Conservation (phyloP, 2,113 vertebrate species). For the Psilopsiagon aymara region DNA sequence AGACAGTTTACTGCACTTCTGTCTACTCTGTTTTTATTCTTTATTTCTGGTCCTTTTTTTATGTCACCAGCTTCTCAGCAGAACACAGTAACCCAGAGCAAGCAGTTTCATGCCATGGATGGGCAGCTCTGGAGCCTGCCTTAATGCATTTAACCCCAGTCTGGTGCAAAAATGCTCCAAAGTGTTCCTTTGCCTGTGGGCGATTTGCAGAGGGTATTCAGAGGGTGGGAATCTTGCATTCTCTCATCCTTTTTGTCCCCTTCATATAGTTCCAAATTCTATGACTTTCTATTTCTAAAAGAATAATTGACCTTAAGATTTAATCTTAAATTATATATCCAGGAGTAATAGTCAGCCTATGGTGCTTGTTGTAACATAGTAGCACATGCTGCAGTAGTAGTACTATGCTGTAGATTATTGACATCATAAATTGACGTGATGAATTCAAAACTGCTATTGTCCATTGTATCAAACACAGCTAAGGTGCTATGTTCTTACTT, state of each 20-base stretch:
- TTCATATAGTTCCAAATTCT: not conserved
- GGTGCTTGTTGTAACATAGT: not conserved
- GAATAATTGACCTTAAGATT: not conserved
- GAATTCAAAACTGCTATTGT: not conserved
- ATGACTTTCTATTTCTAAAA: not conserved
- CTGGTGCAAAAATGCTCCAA: not conserved
- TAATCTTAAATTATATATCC: not conserved
- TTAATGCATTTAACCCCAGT: not conserved
- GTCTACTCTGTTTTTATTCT: not conserved
- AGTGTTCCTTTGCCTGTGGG: not conserved
- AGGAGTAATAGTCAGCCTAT: not conserved
- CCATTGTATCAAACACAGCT: not conserved
- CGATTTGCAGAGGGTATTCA: not conserved
- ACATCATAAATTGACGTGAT: not conserved
- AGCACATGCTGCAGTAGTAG: not conserved
- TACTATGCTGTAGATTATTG: not conserved
- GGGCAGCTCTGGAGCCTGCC: not conserved
- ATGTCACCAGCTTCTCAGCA: not conserved
- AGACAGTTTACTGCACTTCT: not conserved
- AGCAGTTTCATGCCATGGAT: not conserved
- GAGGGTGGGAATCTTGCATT: not conserved
- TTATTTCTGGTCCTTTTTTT: not conserved
- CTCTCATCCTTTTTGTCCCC: not conserved
- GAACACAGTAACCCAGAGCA: fast-evolving
- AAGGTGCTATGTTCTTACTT: not conserved